Percentiles rank a stretch among this genome's conserved stretches.
These are phyloP conservation scores for Colius striatus DNA, from an alignment of 2,113 vertebrate genomes.

Conservation along the genomic window DNA sequence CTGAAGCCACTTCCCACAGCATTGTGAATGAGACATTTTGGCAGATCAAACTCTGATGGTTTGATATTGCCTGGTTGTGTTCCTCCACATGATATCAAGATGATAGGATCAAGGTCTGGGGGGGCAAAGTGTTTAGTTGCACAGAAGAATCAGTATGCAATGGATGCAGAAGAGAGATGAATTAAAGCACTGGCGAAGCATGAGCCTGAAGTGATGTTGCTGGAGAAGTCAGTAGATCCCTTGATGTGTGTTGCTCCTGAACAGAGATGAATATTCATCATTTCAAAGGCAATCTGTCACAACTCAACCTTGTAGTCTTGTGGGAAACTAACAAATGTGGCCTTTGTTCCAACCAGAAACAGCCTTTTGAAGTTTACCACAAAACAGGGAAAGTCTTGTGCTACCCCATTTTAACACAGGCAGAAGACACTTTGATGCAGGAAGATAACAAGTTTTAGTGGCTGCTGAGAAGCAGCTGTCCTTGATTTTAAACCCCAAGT, in stretches of 20 bases:
- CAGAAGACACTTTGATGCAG: not conserved
- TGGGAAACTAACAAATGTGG: not conserved
- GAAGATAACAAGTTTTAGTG: not conserved
- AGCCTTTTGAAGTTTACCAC: not conserved
- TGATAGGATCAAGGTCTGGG: not conserved
- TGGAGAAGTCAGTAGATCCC: not conserved
- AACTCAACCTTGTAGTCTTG: not conserved
- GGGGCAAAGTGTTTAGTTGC: not conserved
- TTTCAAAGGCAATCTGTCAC: not conserved
- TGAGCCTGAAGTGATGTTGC: not conserved
- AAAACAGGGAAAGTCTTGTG: not conserved
- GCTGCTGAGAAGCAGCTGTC: not conserved
- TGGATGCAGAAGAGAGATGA: not conserved
- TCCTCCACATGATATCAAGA: not conserved
- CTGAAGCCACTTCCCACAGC: not conserved
- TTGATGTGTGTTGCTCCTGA: not conserved
- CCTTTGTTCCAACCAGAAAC: not conserved
- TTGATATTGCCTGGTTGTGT: not conserved
- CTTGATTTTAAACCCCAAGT: not conserved
- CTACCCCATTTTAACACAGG: not conserved
- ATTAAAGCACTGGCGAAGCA: not conserved
- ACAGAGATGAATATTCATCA: not conserved
- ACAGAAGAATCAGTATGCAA: not conserved
- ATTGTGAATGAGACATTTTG: not conserved
- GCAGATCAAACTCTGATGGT: not conserved